Conservation (phyloP, 2,113 vertebrate species). For the Xenus cinereus region DNA sequence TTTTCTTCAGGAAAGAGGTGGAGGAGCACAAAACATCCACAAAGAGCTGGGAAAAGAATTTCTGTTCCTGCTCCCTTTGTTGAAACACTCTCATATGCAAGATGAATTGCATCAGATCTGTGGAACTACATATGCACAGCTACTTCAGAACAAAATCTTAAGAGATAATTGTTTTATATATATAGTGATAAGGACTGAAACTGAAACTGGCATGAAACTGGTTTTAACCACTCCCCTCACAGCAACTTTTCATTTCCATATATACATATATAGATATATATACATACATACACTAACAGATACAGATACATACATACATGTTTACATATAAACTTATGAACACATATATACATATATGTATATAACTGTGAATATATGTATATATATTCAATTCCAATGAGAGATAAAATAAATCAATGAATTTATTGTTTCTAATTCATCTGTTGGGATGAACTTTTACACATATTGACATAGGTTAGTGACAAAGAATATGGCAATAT, state of each 20-base stretch:
- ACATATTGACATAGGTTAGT: neutral
- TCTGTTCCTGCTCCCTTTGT: neutral
- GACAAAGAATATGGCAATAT: neutral
- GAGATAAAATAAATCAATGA: neutral
- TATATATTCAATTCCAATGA: neutral
- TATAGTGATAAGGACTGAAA: neutral
- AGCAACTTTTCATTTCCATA: neutral
- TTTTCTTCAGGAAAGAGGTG: neutral
- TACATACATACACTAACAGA: neutral
- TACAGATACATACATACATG: accelerated
- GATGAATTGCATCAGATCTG: accelerated
- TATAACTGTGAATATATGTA: neutral
- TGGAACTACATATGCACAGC: neutral
- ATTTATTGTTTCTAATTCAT: neutral
- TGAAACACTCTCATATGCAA: neutral
- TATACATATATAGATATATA: neutral
- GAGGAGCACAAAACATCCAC: neutral
- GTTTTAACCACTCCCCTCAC: neutral
- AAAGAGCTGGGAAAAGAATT: neutral
- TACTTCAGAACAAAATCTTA: neutral
- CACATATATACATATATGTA: neutral
- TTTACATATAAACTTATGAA: neutral
- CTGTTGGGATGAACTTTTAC: neutral
- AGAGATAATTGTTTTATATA: neutral
- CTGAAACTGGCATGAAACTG: neutral